These are phyloP conservation scores for Phylloscopus trochilus DNA, from an alignment of 2,113 vertebrate species.

Conservation along the genomic window DNA sequence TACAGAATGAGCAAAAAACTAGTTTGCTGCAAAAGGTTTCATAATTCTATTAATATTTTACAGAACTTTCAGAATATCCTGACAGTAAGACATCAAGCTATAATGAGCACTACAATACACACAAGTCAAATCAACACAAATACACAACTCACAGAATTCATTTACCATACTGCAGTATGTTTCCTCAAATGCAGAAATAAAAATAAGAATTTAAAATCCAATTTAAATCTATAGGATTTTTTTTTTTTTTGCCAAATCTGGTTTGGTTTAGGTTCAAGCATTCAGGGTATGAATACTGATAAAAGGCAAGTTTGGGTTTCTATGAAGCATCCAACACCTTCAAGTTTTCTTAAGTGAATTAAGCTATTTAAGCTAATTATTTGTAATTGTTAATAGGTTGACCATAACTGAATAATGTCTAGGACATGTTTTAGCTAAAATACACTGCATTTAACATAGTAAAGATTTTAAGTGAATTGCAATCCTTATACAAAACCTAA, in stretches of 20 bases:
- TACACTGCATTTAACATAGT: constrained; percentile 50
- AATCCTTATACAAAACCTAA: constrained; percentile 10
- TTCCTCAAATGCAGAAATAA: constrained; percentile 18
- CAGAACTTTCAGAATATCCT: not conserved
- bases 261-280: not conserved
- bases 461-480: constrained; percentile 49
- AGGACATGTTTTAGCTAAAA: constrained; percentile 33
- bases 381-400: not conserved
- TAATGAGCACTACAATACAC: constrained; percentile 1
- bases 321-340: constrained; percentile 4
- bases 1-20: constrained; percentile 38
- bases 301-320: not conserved
- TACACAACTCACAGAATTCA: not conserved
- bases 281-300: not conserved
- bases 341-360: not conserved
- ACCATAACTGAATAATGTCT: not conserved
- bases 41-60: not conserved
- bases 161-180: not conserved
- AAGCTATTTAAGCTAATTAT: not conserved
- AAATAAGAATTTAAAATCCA: not conserved
- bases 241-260: too few relatives aligned
- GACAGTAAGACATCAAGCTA: not conserved
- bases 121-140: constrained; percentile 16
- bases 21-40: constrained; percentile 9
- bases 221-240: not conserved